Conservation (phyloP, 2,888 invertebrate species). For the Plusia festucae region DNA sequence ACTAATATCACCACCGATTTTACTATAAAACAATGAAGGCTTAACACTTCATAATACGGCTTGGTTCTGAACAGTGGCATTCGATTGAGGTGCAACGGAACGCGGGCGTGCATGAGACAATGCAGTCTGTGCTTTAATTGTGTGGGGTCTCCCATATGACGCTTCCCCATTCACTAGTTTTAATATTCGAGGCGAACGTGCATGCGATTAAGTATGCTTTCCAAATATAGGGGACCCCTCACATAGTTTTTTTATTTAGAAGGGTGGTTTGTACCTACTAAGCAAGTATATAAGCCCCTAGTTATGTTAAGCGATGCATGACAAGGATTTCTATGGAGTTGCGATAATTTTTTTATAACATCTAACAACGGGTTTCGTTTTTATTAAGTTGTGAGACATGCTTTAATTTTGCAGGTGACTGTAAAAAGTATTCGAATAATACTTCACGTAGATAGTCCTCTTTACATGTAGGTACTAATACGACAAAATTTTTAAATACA, state of each 20-base stretch:
- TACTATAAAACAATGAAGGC: background rate
- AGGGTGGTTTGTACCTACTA: slow-evolving; percentile 82
- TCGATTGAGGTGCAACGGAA: slow-evolving; percentile 72
- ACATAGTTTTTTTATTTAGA: slow-evolving; percentile 77
- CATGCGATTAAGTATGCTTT: slow-evolving; percentile 86
- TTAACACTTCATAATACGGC: slow-evolving; percentile 14
- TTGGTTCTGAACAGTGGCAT: slow-evolving; percentile 54
- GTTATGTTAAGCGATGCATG: slow-evolving; percentile 76
- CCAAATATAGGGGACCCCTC: slow-evolving; percentile 84
- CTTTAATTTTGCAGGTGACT: too few species aligned
- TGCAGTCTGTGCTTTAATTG: slow-evolving; percentile 78
- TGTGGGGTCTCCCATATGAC: slow-evolving; percentile 84
- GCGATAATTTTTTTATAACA: slow-evolving; percentile 22
- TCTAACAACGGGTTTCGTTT: background rate
- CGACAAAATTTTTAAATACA: too few species aligned
- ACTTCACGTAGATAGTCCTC: too few species aligned
- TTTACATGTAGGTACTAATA: too few species aligned
- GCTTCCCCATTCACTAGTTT: slow-evolving; percentile 84
- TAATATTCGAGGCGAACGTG: slow-evolving; percentile 85
- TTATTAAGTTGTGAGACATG: too few species aligned
- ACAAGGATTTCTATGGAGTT: slow-evolving; percentile 67
- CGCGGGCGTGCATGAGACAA: slow-evolving; percentile 74
- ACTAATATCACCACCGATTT: background rate
- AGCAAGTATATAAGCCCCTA: slow-evolving; percentile 80
- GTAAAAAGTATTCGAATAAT: too few species aligned